These are phyloP conservation scores for Neuroterus valhalla DNA, from an alignment of 1,140 invertebrate genomes.

Conservation along the genomic window DNA sequence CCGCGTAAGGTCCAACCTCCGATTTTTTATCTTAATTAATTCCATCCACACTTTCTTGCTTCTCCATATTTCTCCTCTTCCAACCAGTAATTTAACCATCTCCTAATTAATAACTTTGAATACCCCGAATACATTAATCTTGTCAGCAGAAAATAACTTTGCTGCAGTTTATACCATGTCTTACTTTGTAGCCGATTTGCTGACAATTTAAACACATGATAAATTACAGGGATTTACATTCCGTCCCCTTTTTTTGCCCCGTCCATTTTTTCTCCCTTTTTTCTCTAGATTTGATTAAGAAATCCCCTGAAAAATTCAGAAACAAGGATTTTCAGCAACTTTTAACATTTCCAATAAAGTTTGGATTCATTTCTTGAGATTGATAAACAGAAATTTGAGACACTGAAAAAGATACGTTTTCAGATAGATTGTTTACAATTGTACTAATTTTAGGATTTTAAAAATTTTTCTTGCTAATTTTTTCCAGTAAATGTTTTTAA, in stretches of 20 bases:
- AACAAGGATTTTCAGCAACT: too few species aligned
- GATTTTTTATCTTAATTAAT: constrained; percentile 23
- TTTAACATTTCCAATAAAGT: too few species aligned
- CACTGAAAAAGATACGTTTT: too few species aligned
- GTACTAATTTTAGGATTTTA: too few species aligned
- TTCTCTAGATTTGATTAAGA: too few species aligned
- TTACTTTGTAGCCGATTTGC: neutral
- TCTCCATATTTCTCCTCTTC: neutral
- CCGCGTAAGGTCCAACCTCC: constrained; percentile 57
- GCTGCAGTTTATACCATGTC: too few species aligned
- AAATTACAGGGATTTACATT: neutral
- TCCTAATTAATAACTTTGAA: neutral
- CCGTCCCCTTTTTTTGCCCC: neutral
- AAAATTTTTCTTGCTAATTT: too few species aligned
- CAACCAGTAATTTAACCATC: constrained; percentile 3
- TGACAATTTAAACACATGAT: neutral
- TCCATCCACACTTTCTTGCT: neutral
- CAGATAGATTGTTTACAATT: too few species aligned
- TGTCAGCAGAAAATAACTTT: neutral
- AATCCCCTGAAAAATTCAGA: too few species aligned
- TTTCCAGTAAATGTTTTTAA: too few species aligned
- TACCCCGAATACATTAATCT: neutral
- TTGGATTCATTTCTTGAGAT: too few species aligned
- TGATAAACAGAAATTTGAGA: too few species aligned
- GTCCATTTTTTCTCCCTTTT: constrained; percentile 13